Evolutionary conservation across 2,797 vertebrate genomes (phyloP), one percentile per base, ranked within the genome.

Genomic region (Pseudochirops corinnae): DNA sequence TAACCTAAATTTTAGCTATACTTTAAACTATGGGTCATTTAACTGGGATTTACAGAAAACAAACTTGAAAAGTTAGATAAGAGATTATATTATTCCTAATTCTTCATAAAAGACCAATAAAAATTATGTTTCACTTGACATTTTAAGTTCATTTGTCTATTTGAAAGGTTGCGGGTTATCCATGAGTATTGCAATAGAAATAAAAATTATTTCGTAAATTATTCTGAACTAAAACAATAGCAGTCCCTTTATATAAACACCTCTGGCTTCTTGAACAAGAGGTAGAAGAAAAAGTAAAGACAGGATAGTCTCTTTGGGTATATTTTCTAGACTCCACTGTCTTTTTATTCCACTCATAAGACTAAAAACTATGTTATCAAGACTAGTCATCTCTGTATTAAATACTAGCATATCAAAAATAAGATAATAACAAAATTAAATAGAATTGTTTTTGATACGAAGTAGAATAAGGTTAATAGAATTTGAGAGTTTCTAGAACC

Each of bases 151-250:
- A 12, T 90, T 58, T 56, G 91, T 93, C 58, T 94, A 87, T 94
- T 97, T 97, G 95, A 96, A 28, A 98, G 94, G 60, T 28, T 95
- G 60, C 62, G 55, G 67, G 4, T 95, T 62, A 98, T 50, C 50
- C 56, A 92, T 92, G 2, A 14, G 57, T 60, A 97, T 12, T 97
- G 55, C 57, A 94, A 93, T 12, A 16, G 90, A 90, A 94, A 60
- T 74, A 92, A 94, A 97, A 95, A 50, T 94, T 91, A 97, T 92
- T 97, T 94, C 93, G 90, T 18, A 91, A 74, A 24, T 91, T 95
- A 93, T 91, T 93, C 94, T 91, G 93, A 95, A 96, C 92, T 91
- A 50, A 94, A 97, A 56, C 26, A 93, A 90, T 93, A 55, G 29
- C 31, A 98, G 90, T 93, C 93, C 90, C 26, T 60, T 92, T 94